Percentiles rank a stretch among this genome's conserved stretches.
phyloP scores from a whole-genome alignment of 2,888 invertebrate species.

The Thysanoteuthis rhombus region DNA sequence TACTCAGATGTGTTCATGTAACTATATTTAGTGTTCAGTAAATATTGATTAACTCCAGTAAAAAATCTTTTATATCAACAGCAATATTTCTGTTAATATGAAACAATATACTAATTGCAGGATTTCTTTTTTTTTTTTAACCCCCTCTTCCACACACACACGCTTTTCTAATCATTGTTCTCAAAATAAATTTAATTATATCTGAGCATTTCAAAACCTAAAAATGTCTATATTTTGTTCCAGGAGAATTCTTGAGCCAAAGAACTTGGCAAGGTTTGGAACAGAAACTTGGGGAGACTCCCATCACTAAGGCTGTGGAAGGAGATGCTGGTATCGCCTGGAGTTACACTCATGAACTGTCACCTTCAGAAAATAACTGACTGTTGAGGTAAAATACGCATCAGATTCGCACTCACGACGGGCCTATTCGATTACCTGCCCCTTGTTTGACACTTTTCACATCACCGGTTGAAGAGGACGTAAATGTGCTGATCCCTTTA shows the following conservation, averaged over 20 bases:
- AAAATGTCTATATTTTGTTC: conserved; percentile 33
- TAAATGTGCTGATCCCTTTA: neutral
- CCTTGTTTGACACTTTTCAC: conserved; percentile 33
- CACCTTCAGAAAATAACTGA: conserved; percentile 15
- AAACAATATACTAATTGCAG: neutral
- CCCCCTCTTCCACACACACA: too few species aligned
- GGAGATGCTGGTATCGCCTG: conserved; percentile 83
- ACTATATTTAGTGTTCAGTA: too few species aligned
- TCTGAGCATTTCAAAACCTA: too few species aligned
- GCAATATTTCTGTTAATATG: too few species aligned
- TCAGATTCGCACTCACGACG: conserved; percentile 28
- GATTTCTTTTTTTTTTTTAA: neutral
- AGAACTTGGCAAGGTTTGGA: conserved; percentile 89
- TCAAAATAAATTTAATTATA: neutral
- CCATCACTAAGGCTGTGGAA: conserved; percentile 76
- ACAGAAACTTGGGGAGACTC: conserved; percentile 80
- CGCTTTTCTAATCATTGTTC: neutral
- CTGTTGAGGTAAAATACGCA: conserved; percentile 30
- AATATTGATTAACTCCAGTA: too few species aligned
- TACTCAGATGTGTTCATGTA: too few species aligned
- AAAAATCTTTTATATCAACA: too few species aligned
- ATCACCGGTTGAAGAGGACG: neutral
- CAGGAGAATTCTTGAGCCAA: conserved; percentile 75
- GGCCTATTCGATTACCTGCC: neutral
- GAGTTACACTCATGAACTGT: conserved; percentile 56